Percentiles rank a stretch among this genome's conserved stretches.
These are phyloP conservation scores for Lumbricus terrestris DNA, from an alignment of 2,888 invertebrate species.

Conservation along the genomic window DNA sequence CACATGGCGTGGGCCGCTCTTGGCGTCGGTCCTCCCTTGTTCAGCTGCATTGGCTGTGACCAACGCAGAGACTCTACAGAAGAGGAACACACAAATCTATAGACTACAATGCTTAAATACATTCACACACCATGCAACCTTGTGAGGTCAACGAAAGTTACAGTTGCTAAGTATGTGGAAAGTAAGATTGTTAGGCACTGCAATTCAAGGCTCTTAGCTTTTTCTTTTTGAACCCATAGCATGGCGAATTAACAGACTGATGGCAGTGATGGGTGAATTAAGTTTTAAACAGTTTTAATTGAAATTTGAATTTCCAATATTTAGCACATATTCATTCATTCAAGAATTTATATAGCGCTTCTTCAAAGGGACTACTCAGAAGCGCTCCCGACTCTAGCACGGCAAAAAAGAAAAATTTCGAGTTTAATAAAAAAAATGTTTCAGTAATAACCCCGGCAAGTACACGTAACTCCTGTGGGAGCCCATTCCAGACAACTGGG, in stretches of 20 bases:
- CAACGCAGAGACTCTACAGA: constrained; percentile 46
- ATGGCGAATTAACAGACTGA: background rate
- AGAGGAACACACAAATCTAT: background rate
- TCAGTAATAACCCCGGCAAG: no score
- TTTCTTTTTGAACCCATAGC: background rate
- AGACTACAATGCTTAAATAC: background rate
- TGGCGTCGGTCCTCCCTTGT: constrained; percentile 51
- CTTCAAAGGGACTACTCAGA: no score
- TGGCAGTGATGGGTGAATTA: background rate
- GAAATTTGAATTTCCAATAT: background rate
- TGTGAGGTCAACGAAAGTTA: background rate
- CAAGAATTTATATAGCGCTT: background rate
- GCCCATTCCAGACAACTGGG: no score
- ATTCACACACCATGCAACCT: background rate
- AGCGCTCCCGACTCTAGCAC: no score
- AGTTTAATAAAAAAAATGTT: no score
- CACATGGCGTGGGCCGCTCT: constrained; percentile 56
- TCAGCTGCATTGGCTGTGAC: constrained; percentile 56
- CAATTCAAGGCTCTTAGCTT: background rate
- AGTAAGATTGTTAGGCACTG: background rate
- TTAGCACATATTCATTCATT: no score
- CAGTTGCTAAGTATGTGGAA: background rate
- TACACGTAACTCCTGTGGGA: no score
- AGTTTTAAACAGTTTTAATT: background rate
- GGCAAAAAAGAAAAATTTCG: no score